Base-by-base conservation (phyloP, 1,140 invertebrate species). In the Drosophila tropicalis region DNA sequence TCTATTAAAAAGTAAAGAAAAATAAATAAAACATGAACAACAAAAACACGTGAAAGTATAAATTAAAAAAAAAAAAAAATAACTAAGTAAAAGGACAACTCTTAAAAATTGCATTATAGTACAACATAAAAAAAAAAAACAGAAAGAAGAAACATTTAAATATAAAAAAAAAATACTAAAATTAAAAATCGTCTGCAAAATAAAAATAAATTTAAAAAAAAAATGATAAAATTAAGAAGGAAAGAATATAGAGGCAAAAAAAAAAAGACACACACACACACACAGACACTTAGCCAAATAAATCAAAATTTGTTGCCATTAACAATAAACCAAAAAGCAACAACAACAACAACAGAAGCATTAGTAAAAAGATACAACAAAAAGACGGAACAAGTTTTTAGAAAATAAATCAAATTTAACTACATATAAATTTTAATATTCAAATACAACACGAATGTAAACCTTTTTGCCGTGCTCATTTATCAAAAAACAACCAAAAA, bases 281-380 rank as follows among this genome's bases (percentile, higher is more conserved):
- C 34, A 65, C 29, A 70, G 5, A 29, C 29, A 70, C 67, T 80
- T 87, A 87, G 83, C 89, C 67, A 87, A 89, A 76, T 86, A 83
- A 86, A 87, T 87, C 83, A 89, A 87, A 89, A 87, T 87, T 87
- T 85, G 83, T 79, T 87, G 83, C 64, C 82, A 65, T 80, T 56
- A 64, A 60, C 15, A 62, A 62, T 39, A 65, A 56, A 34, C 10
- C 40, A 32, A 1, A 1, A 19, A 51, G 9, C 47, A 22, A 15
- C 22, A 40, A 22, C 32, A 54, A 47, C 13, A 58, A 34, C 39
- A 56, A 19, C n/a, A 58, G 17, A 25, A 25, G 25, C 25, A 29
- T 29, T 29, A 29, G 29, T 10, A 47, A 6, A 32, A 25, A 41
- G 40, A 19, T 22, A 12, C 10, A 54, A 51, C 22, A 22, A 29